Base-by-base conservation (phyloP, 2,888 invertebrate genomes). In the Epinotia brunnichana region DNA sequence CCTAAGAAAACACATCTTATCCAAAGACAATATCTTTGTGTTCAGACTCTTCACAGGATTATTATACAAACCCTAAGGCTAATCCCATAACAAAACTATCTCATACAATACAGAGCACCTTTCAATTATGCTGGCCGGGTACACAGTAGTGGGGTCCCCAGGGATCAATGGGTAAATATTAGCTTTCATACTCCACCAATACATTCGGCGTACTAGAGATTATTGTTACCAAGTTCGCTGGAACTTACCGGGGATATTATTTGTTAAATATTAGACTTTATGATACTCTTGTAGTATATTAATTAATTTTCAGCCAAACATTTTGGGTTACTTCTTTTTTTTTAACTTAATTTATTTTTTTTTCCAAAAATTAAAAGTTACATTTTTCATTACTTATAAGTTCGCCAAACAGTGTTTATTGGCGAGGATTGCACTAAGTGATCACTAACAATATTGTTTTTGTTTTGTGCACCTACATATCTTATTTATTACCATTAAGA, bases 101-200 rank as follows among this genome's bases (percentile, higher is more conserved):
- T 72, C 10, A 48, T 35, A 60, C n/a, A 68, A 48, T 35, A 60
- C n/a, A 68, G 35, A 56, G 54, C 61, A 39, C n/a, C 62, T 68
- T 72, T 72, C 68, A 62, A 68, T 72, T 68, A 68, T 67, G 61
- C 44, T 21, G 21, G 10, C 67, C 61, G 54, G 39, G 62, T 56
- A 70, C 70, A 69, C 39, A 70, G 44, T 9, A 35, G 35, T 72
- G 48, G 73, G 75, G 73, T 80, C 60, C 76, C 74, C 59, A 73
- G 78, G 80, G 84, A 82, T 83, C 84, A 81, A 81, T 82, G 78
- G 81, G 82, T 80, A 86, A 89, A 89, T 87, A 89, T 90, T 87
- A 80, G 82, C 83, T 81, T 80, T 82, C 79, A 81, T 82, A 84
- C 83, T 80, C 78, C 41, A 51, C 62, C 54, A 57, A 60, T 54